Evolutionary conservation across 2,888 invertebrate genomes (phyloP).

Genomic region (Catocala sponsa): DNA sequence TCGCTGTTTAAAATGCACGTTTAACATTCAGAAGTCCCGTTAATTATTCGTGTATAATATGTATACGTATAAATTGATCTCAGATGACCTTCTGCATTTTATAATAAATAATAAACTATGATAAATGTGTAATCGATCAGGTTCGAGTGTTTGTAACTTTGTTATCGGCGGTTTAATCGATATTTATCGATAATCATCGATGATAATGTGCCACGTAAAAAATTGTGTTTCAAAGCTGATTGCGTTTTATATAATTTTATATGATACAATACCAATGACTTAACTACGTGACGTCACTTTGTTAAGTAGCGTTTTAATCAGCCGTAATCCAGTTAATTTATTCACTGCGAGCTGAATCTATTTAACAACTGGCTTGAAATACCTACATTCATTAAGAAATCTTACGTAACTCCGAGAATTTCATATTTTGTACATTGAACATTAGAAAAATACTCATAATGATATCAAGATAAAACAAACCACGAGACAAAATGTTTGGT

Average conservation of each 20-base stretch:
- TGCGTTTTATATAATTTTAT: slow-evolving; percentile 12
- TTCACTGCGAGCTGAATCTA: slow-evolving; percentile 25
- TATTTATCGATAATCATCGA: not conserved
- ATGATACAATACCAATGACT: slow-evolving; percentile 11
- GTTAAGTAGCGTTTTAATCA: slow-evolving; percentile 16
- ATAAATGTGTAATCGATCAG: slow-evolving; percentile 18
- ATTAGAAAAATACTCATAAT: not conserved
- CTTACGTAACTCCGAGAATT: slow-evolving; percentile 5
- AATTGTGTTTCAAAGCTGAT: slow-evolving; percentile 16
- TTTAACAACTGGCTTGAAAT: slow-evolving; percentile 12
- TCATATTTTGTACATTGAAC: not conserved
- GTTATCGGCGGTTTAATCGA: not conserved
- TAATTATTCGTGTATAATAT: not conserved
- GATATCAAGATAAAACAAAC: not conserved
- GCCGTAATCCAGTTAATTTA: slow-evolving; percentile 17
- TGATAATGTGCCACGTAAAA: too few relatives aligned
- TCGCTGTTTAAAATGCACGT: slow-evolving; percentile 43
- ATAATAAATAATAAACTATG: slow-evolving; percentile 11
- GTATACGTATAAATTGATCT: not conserved
- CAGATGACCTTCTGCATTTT: slow-evolving; percentile 8
- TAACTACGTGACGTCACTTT: slow-evolving; percentile 18
- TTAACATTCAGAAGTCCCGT: not conserved
- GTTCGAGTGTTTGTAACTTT: slow-evolving; percentile 7
- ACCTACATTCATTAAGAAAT: slow-evolving; percentile 15
- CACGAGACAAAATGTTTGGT: not conserved